phyloP scores from a whole-genome alignment of 2,888 invertebrate genomes.

The Cosmopolites sordidus region DNA sequence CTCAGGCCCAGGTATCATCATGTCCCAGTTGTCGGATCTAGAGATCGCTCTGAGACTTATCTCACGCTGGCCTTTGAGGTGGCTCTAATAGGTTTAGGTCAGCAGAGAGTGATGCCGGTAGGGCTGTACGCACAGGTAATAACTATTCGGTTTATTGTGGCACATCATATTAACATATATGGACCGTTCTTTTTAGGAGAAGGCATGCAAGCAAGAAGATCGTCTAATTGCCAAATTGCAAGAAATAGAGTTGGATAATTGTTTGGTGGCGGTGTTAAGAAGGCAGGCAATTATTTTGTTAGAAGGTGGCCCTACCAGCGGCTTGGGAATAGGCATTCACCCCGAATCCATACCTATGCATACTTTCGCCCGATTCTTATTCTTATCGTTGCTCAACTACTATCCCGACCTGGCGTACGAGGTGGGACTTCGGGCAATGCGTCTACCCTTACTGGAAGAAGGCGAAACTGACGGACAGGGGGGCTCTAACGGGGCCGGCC shows the following conservation, averaged over 20 bases:
- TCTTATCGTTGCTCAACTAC: constrained; percentile 68
- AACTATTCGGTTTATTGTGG: background rate
- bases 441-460: constrained; percentile 71
- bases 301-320: constrained; percentile 74
- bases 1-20: constrained; percentile 64
- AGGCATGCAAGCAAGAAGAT: constrained; percentile 71
- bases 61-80: constrained; percentile 74
- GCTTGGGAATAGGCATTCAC: constrained; percentile 70
- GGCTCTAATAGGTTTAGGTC: constrained; percentile 72
- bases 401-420: constrained; percentile 77
- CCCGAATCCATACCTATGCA: constrained; percentile 81
- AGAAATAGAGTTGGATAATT: constrained; percentile 71
- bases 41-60: constrained; percentile 70
- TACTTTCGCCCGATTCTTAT: constrained; percentile 73
- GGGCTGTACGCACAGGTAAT: constrained; percentile 72
- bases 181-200: constrained; percentile 49
- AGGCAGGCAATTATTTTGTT: constrained; percentile 66
- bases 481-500: constrained; percentile 21
- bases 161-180: background rate
- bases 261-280: constrained; percentile 63
- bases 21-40: constrained; percentile 68
- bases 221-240: constrained; percentile 70
- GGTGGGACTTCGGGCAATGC: constrained; percentile 74
- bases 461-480: constrained; percentile 62
- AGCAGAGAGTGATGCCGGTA: constrained; percentile 73